Evolutionary conservation across 1,140 invertebrate species (phyloP), one percentile per base, ranked within the genome.

Genomic region (Heliconius hewitsoni): DNA sequence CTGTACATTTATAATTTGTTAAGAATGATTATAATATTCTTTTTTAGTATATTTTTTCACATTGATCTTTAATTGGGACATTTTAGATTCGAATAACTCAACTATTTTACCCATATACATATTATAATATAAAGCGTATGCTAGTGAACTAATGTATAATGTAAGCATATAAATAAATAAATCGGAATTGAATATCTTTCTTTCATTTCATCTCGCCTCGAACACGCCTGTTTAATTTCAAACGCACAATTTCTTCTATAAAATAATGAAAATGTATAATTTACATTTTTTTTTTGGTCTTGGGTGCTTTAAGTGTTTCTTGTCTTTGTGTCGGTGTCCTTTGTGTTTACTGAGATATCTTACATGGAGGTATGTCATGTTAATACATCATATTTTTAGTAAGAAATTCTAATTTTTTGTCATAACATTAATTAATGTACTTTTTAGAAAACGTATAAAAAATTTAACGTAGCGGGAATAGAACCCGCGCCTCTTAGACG

Each of bases 1-100:
- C 83, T 93, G 91, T 94, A 93, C 87, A 91, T 91, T 82, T 91
- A 89, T 92, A 91, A 91, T 93, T 91, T 92, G 90, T 94, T 92
- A 94, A 85, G 87, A 83, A 74, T 93, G 90, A 66, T 89, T 85
- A 87, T 86, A 87, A 84, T 87, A 79, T 82, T 83, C 85, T 60
- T 60, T 1, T 66, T 66, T 30, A 66, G 9, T 66, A 11, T 27
- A 27, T 66, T 30, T 30, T 66, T 66, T 66, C 18, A 66, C 16
- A 16, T 66, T 66, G 9, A 13, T 89, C 86, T 87, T 87, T 87
- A 27, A 66, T 66, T 86, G 87, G 60, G 60, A 57, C 55, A 57
- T 57, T 57, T 57, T 23, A 57, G 55, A 66, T 23, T 66, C 27
- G 60, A 66, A 66, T 57, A 57, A 57, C 55, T 57, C 74, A 82